Evolutionary conservation across 1,140 invertebrate genomes (phyloP), one percentile per base, ranked within the genome.

Genomic region (Drosophila yakuba): DNA sequence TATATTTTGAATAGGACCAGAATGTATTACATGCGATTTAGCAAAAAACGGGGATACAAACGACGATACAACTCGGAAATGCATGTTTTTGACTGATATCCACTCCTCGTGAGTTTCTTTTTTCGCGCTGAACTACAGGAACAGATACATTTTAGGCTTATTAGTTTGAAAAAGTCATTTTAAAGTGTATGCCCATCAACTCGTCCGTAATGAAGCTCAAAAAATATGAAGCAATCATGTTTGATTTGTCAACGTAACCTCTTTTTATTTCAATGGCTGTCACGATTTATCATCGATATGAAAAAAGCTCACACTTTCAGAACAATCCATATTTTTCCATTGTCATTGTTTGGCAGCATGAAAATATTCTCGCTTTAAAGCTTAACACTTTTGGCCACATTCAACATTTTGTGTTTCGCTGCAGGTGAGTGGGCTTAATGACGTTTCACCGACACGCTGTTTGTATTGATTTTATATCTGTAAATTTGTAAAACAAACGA

Each of bases 341-440:
- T 55, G 28, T 11, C 25, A 25, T 25, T n/a, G n/a, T n/a, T 11
- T 25, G 3, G 44, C 64, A 36, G 47, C 58, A 25, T 52, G 52
- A 54, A 71, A 74, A 74, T 54, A 54, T 59, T 52, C 50, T 59
- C 48, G 41, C 51, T 64, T 74, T 80, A 67, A 68, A 39, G 39
- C 45, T 54, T 39, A 66, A 66, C 50, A 36, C 50, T 47, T 47
- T 23, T 60, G 10, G 12, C 25, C 36, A 54, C 36, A 32, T 45
- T 62, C 56, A 43, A 61, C 52, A 32, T 51, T 36, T 44, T 78
- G 43, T 56, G 25, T 73, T 39, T 83, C 55, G 14, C 74, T 89
- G 60, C 83, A 89, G 84, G 83, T 88, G 68, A 89, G 83, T 75
- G 51, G 39, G 14, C 38, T 28, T 38, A 48, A 52, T 54, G 39